Evolutionary conservation across 2,797 vertebrate genomes (phyloP).

Genomic region (Hydrolagus colliei): DNA sequence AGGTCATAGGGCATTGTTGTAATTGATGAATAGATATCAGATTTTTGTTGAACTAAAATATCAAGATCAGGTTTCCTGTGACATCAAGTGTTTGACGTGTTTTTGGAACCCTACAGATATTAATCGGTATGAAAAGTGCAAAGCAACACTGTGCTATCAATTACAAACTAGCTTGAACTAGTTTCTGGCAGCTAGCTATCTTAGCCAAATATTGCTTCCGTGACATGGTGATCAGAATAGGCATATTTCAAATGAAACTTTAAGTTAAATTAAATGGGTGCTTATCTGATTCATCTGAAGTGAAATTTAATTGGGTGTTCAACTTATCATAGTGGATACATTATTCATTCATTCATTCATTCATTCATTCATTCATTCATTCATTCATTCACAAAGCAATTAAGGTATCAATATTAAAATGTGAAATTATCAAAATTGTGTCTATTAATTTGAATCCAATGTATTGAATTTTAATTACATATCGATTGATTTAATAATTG

Average conservation of each 20-base stretch:
- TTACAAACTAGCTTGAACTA: no score
- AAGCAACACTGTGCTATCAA: no score
- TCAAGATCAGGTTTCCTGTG: no score
- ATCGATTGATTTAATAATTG: neutral
- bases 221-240: neutral
- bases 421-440: neutral
- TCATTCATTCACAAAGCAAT: neutral
- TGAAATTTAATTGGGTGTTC: neutral
- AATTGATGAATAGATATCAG: no score
- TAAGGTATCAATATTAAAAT: conserved; percentile 2
- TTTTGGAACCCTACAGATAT: no score
- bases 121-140: no score
- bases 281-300: neutral
- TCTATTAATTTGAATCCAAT: neutral
- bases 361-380: no score
- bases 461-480: conserved; percentile 17
- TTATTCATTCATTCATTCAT: neutral
- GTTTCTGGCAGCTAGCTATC: neutral
- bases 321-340: neutral
- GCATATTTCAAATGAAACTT: neutral
- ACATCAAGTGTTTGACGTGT: no score
- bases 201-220: neutral
- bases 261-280: neutral
- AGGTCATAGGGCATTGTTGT: no score
- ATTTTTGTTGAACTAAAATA: no score